phyloP scores from a whole-genome alignment of 2,113 vertebrate species.

The Heliornis fulica region DNA sequence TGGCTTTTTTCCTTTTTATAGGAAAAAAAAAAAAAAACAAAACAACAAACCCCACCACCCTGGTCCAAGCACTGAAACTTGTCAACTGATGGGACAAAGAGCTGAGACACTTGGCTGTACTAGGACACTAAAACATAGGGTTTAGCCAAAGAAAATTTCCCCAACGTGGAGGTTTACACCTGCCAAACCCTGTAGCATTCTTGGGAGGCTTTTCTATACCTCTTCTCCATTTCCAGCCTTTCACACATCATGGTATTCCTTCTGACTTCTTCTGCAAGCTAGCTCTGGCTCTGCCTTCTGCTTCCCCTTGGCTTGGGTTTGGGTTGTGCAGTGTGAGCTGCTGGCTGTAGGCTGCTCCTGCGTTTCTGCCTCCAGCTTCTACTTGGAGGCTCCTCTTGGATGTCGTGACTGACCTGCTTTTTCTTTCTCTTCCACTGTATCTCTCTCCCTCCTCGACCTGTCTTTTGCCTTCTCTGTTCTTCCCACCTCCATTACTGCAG shows the following conservation, averaged over 20 bases:
- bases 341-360: slow-evolving; percentile 53
- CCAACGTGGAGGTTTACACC: background rate
- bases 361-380: slow-evolving; percentile 41
- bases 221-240: slow-evolving; percentile 42
- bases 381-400: slow-evolving; percentile 1
- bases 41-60: background rate
- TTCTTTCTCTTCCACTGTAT: slow-evolving; percentile 47
- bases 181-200: background rate
- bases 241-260: slow-evolving; percentile 1
- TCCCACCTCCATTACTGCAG: slow-evolving; percentile 69
- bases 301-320: slow-evolving; percentile 51
- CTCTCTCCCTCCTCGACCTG: background rate
- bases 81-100: slow-evolving; percentile 46
- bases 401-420: slow-evolving; percentile 56
- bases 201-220: slow-evolving; percentile 19
- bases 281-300: slow-evolving; percentile 30
- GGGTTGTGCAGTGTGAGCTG: slow-evolving; percentile 31
- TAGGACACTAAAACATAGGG: slow-evolving; percentile 24
- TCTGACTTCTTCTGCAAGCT: slow-evolving; percentile 54
- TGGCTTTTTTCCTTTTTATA: slow-evolving; percentile 57
- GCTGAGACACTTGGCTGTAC: slow-evolving; percentile 26
- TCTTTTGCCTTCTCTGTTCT: background rate
- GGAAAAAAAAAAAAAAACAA: too few species aligned
- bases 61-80: slow-evolving; percentile 37
- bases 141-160: background rate